phyloP scores from a whole-genome alignment of 2,797 vertebrate species.

The Myotis daubentonii region DNA sequence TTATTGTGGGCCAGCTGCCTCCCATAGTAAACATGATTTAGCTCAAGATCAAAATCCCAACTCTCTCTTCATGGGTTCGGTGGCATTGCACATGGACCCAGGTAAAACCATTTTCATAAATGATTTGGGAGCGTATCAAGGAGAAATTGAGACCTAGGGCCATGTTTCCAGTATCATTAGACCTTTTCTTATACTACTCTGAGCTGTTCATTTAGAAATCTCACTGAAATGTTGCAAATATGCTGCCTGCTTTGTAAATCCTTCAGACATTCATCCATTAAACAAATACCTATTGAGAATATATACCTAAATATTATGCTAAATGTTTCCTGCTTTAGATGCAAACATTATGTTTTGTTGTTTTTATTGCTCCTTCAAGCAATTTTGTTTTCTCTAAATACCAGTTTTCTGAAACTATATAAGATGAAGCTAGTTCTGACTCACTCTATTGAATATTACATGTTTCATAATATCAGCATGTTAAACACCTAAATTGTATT shows the following conservation, averaged over 20 bases:
- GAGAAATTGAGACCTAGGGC: not conserved
- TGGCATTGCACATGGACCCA: slow-evolving; percentile 37
- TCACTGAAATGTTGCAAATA: not conserved
- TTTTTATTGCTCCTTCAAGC: not conserved
- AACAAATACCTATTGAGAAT: not conserved
- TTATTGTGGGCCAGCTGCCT: slow-evolving; percentile 3
- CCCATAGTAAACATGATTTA: not conserved
- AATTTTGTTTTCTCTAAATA: not conserved
- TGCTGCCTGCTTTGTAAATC: not conserved
- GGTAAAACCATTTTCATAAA: slow-evolving; percentile 2
- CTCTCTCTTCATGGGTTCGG: not conserved
- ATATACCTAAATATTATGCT: not conserved
- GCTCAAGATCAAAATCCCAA: slow-evolving; percentile 12
- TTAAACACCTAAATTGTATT: not conserved
- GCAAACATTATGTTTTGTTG: not conserved
- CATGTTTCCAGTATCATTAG: not conserved
- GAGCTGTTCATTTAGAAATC: not conserved
- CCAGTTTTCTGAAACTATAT: not conserved
- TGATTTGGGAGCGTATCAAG: not conserved
- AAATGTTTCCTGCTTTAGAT: not conserved
- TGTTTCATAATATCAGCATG: not conserved
- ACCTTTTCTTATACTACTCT: not conserved
- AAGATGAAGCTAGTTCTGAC: not conserved
- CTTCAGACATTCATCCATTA: not conserved
- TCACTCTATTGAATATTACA: not conserved